Evolutionary conservation across 2,888 invertebrate species (phyloP).

Genomic region (Gisinianus flammeolus): DNA sequence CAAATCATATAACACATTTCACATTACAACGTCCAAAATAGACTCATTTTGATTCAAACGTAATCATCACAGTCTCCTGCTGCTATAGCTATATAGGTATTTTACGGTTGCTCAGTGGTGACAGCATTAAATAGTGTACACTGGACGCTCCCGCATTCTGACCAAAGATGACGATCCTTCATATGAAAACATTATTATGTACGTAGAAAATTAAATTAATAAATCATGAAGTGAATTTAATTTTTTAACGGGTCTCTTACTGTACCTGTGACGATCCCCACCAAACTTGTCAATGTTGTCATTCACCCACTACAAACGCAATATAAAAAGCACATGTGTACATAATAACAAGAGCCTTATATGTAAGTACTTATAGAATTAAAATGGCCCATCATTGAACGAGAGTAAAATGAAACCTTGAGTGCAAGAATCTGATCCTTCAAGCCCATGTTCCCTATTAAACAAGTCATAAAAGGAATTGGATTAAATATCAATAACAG

Average conservation of each 20-base stretch:
- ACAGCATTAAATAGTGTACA: conserved; percentile 55
- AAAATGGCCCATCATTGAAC: too few relatives aligned
- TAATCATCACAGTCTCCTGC: too few relatives aligned
- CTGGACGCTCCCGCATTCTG: conserved; percentile 49
- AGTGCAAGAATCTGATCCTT: conserved; percentile 55
- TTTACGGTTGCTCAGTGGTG: conserved; percentile 51
- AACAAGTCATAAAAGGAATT: too few relatives aligned
- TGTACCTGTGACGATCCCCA: conserved; percentile 44
- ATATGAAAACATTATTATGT: conserved; percentile 34
- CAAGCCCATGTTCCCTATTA: conserved; percentile 48
- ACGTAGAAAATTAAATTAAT: too few relatives aligned
- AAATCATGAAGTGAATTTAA: neutral
- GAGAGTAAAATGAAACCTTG: too few relatives aligned
- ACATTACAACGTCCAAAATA: neutral
- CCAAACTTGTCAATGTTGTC: conserved; percentile 52
- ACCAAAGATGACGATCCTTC: conserved; percentile 46
- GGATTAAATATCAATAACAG: too few relatives aligned
- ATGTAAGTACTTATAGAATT: too few relatives aligned
- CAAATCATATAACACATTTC: neutral
- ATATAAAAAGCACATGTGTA: too few relatives aligned
- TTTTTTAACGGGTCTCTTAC: conserved; percentile 3
- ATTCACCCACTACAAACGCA: conserved; percentile 46
- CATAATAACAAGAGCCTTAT: too few relatives aligned
- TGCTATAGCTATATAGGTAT: neutral
- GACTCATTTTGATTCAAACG: neutral